Percentiles rank a stretch among this genome's conserved stretches.
phyloP scores from a whole-genome alignment of 2,113 vertebrate species.

The Spea bombifrons region DNA sequence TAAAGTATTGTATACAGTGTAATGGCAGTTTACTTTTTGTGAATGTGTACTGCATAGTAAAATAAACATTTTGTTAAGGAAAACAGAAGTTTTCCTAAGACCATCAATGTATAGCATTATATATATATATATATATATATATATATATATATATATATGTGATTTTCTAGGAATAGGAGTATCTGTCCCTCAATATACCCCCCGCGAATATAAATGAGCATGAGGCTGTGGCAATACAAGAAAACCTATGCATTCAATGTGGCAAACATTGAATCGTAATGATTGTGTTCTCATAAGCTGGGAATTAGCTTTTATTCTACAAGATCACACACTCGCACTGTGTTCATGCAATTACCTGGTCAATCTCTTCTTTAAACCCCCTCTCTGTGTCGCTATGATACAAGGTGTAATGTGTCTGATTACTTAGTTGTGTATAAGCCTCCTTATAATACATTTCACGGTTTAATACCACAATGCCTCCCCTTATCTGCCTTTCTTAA shows the following conservation, averaged over 20 bases:
- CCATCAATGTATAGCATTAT: not conserved
- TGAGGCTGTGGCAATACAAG: too few species aligned
- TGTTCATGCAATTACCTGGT: not conserved
- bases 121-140: conserved; percentile 1
- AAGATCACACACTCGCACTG: not conserved
- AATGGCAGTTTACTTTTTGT: too few species aligned
- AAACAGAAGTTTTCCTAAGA: not conserved
- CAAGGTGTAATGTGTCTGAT: not conserved
- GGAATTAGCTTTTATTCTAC: not conserved
- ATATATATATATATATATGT: not conserved
- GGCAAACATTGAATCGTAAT: not conserved
- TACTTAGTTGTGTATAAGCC: not conserved
- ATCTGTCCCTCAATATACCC: too few species aligned
- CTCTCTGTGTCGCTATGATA: not conserved
- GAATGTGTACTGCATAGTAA: too few species aligned
- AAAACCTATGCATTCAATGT: too few species aligned
- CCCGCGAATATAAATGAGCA: too few species aligned
- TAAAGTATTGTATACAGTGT: too few species aligned
- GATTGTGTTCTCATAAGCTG: not conserved
- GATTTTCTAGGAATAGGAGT: too few species aligned
- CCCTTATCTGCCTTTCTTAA: conserved; percentile 3
- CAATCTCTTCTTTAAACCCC: not conserved
- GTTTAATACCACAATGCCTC: not conserved
- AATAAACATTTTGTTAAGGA: not conserved
- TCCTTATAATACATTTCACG: not conserved